Evolutionary conservation across 1,140 invertebrate species (phyloP).

Genomic region (Mycetomoellerius zeteki): DNA sequence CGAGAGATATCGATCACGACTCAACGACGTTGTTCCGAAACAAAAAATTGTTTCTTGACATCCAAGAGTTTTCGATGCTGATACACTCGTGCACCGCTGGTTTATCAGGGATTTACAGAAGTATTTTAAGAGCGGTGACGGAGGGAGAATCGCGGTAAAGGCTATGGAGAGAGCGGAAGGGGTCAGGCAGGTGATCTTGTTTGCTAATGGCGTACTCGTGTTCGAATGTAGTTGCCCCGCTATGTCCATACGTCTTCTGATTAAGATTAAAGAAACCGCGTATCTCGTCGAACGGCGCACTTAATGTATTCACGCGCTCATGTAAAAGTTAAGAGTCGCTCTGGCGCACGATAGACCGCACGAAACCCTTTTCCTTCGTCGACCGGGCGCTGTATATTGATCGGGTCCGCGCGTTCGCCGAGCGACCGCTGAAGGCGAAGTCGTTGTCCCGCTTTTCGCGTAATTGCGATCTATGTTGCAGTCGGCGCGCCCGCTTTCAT

Average conservation of each 20-base stretch:
- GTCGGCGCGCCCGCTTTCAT: constrained; percentile 53
- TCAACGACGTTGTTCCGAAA: background rate
- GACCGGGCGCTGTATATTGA: constrained; percentile 67
- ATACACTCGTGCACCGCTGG: constrained; percentile 64
- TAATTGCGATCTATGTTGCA: constrained; percentile 63
- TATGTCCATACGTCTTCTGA: constrained; percentile 85
- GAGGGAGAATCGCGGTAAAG: constrained; percentile 23
- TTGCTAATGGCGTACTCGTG: constrained; percentile 86
- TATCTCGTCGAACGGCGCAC: constrained; percentile 77
- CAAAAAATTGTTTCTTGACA: constrained; percentile 45
- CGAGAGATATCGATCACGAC: background rate
- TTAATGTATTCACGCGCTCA: constrained; percentile 80
- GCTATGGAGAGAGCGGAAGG: constrained; percentile 60
- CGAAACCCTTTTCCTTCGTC: constrained; percentile 67
- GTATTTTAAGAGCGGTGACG: constrained; percentile 74
- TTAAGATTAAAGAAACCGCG: constrained; percentile 85
- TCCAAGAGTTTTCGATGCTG: constrained; percentile 60
- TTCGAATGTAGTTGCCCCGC: constrained; percentile 82
- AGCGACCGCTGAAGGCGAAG: constrained; percentile 42
- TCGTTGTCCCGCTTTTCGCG: constrained; percentile 60
- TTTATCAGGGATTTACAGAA: constrained; percentile 82
- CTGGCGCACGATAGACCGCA: constrained; percentile 75
- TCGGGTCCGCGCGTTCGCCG: constrained; percentile 64
- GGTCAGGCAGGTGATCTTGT: constrained; percentile 84
- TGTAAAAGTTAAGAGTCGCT: constrained; percentile 80